Evolutionary conservation across 2,113 vertebrate species (phyloP).

Genomic region (Erythrolamprus reginae): DNA sequence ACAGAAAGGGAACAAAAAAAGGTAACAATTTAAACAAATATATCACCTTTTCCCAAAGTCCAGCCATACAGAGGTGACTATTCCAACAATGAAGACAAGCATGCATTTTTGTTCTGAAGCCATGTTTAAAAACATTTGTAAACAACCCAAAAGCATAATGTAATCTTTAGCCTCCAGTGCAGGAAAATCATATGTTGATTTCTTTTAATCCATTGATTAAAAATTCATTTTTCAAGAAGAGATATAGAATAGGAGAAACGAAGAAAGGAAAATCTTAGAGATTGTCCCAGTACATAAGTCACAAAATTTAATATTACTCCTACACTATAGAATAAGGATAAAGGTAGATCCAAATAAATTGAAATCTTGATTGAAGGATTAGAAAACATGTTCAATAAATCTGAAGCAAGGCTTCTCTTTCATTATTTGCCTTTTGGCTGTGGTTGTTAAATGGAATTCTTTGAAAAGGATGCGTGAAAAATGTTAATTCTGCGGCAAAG

Average conservation of each 20-base stretch:
- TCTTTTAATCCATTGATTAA: not conserved
- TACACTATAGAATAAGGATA: not conserved
- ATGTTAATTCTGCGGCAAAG: not conserved
- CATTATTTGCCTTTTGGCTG: constrained; percentile 1
- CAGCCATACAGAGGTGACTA: too few relatives aligned
- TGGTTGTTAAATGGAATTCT: constrained; percentile 1
- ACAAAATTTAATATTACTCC: not conserved
- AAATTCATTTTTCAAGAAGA: not conserved
- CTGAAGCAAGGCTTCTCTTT: not conserved
- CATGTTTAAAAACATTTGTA: not conserved
- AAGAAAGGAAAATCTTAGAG: not conserved
- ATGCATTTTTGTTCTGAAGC: not conserved
- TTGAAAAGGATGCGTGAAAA: not conserved
- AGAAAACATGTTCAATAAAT: constrained; percentile 12
- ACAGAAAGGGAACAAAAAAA: too few relatives aligned
- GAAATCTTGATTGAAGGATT: not conserved
- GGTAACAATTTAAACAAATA: too few relatives aligned
- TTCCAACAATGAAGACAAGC: not conserved
- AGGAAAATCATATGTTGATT: not conserved
- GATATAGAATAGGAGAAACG: not conserved
- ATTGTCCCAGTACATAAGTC: not conserved
- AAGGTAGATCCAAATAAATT: not conserved
- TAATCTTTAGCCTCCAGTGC: not conserved
- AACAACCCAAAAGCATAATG: not conserved
- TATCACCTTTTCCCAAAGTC: too few relatives aligned